These are phyloP conservation scores for Carposina sasakii DNA, from an alignment of 1,140 invertebrate species.

Conservation along the genomic window DNA sequence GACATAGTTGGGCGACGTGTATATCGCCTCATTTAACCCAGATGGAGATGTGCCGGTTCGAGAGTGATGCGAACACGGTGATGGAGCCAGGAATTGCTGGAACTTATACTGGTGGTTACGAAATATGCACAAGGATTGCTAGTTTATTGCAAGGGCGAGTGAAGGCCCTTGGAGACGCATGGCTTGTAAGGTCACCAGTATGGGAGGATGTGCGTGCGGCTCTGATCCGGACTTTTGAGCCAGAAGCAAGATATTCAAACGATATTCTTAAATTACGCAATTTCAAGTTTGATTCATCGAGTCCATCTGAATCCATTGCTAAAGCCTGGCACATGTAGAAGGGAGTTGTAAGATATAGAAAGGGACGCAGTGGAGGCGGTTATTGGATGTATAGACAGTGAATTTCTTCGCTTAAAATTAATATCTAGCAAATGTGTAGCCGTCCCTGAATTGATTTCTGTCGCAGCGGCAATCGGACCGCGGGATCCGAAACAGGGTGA, in stretches of 20 bases:
- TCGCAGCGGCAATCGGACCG: not conserved
- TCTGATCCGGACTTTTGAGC: slow-evolving; percentile 8
- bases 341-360: no score
- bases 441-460: slow-evolving; percentile 3
- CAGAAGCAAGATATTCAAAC: slow-evolving; percentile 8
- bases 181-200: slow-evolving; percentile 5
- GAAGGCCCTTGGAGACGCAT: slow-evolving; percentile 2
- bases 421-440: not conserved
- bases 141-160: slow-evolving; percentile 9
- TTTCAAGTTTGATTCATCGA: no score
- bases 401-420: not conserved
- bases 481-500: not conserved
- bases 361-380: slow-evolving; percentile 1
- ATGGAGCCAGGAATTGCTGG: slow-evolving; percentile 5
- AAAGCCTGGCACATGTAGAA: no score
- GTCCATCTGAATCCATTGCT: no score
- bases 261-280: slow-evolving; percentile 7
- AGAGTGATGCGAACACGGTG: slow-evolving; percentile 10
- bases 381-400: slow-evolving; percentile 5
- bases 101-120: slow-evolving; percentile 5
- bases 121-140: slow-evolving; percentile 10
- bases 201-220: slow-evolving; percentile 2
- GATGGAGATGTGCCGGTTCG: slow-evolving; percentile 8
- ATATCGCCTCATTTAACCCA: slow-evolving; percentile 6
- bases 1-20: slow-evolving; percentile 7